A percentile compares a stretch with the other conserved stretches of the same genome.
Conservation (phyloP, 2,113 vertebrate species). For the Noturus placidus region DNA sequence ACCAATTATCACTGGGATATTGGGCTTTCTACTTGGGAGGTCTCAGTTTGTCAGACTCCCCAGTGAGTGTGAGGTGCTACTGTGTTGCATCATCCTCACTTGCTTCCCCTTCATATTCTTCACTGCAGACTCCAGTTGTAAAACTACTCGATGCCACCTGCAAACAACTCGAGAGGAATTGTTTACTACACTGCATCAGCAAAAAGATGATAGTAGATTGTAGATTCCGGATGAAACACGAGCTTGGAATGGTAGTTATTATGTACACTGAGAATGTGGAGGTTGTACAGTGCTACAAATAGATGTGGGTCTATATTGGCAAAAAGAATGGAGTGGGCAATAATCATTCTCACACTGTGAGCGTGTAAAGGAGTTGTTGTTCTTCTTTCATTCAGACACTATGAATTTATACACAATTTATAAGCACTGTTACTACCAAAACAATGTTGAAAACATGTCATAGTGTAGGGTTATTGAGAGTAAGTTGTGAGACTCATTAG, state of each 20-base stretch:
- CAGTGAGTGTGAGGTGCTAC: not conserved
- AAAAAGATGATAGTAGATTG: not conserved
- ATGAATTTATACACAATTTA: not conserved
- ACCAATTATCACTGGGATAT: constrained; percentile 26
- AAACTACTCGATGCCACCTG: not conserved
- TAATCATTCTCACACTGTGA: not conserved
- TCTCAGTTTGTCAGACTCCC: constrained; percentile 24
- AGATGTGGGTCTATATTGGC: not conserved
- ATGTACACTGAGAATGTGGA: not conserved
- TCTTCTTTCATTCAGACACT: not conserved
- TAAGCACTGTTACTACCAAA: not conserved
- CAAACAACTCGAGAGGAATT: constrained; percentile 9
- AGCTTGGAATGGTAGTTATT: not conserved
- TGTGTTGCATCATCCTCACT: not conserved
- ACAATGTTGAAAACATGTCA: not conserved
- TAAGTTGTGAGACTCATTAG: not conserved
- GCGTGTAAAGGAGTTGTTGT: not conserved
- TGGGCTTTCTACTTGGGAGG: constrained; percentile 6
- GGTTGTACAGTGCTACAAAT: constrained; percentile 4
- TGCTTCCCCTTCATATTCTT: not conserved
- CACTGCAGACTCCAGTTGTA: constrained; percentile 11
- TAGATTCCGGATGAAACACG: not conserved
- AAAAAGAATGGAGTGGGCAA: not conserved
- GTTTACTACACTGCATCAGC: constrained; percentile 11
- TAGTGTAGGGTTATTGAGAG: not conserved